A percentile compares a stretch with the other conserved stretches of the same genome.
Evolutionary conservation across 2,113 vertebrate genomes (phyloP).

Genomic region (Nymphicus hollandicus): DNA sequence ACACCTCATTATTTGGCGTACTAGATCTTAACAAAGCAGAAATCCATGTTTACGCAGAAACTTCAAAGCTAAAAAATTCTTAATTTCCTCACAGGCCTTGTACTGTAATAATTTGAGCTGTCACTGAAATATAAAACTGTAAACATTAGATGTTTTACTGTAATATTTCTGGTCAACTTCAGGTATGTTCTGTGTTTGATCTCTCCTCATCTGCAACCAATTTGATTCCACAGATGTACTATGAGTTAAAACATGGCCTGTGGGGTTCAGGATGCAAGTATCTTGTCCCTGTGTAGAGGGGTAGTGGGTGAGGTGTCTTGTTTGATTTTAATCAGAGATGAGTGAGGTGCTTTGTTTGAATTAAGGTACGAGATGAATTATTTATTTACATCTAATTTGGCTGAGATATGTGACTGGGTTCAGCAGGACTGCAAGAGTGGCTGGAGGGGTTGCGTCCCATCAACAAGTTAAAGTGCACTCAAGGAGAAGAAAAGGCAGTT

Average conservation of each 20-base stretch:
- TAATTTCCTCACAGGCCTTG: background rate
- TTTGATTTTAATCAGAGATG: background rate
- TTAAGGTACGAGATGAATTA: background rate
- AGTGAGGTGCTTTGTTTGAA: background rate
- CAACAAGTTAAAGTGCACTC: background rate
- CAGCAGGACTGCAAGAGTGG: background rate
- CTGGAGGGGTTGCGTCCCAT: background rate
- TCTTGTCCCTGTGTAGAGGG: background rate
- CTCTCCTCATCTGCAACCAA: background rate
- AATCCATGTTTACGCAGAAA: background rate
- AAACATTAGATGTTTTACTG: background rate
- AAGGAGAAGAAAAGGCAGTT: background rate
- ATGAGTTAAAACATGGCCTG: fast-evolving
- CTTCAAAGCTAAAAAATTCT: background rate
- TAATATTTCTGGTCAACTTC: background rate
- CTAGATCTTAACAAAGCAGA: background rate
- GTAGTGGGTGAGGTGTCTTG: fast-evolving
- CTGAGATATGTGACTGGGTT: fast-evolving
- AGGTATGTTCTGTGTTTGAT: background rate
- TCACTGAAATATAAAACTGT: background rate
- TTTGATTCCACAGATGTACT: background rate
- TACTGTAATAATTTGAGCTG: fast-evolving
- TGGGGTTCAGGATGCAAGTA: background rate
- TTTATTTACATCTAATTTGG: background rate
- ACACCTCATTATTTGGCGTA: background rate